These are phyloP conservation scores for Lasioglossum marginatum DNA, from an alignment of 2,888 invertebrate genomes.

Conservation along the genomic window DNA sequence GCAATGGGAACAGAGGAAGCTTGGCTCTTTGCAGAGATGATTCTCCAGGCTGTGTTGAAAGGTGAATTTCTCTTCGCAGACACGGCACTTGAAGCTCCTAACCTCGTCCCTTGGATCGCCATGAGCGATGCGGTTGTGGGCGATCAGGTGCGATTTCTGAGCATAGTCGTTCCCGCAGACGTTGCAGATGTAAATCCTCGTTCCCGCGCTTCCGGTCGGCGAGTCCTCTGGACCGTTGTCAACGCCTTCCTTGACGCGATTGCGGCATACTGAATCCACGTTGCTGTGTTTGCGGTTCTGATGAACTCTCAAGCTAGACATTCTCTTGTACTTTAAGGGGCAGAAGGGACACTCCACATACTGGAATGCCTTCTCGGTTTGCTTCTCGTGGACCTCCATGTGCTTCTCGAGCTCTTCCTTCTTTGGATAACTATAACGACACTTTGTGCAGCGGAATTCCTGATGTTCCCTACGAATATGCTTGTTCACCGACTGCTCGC, in stretches of 20 bases:
- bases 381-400: conserved; percentile 67
- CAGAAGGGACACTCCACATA: conserved; percentile 65
- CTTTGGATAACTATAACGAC: conserved; percentile 43
- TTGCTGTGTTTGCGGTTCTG: conserved; percentile 62
- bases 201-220: too few relatives aligned
- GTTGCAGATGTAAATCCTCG: neutral
- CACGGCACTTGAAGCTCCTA: neutral
- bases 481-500: conserved; percentile 54
- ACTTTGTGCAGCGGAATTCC: conserved; percentile 67
- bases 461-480: conserved; percentile 69
- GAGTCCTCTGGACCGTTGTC: neutral
- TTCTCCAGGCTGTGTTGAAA: neutral
- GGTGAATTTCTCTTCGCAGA: neutral
- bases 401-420: conserved; percentile 52
- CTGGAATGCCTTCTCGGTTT: too few relatives aligned
- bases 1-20: neutral
- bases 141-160: neutral
- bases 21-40: neutral
- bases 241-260: neutral
- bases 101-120: neutral
- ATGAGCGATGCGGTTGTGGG: conserved; percentile 5
- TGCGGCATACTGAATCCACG: conserved; percentile 61
- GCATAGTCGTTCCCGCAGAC: neutral
- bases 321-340: conserved; percentile 65
- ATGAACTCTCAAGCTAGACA: conserved; percentile 61